Percentiles rank a stretch among this genome's conserved stretches.
phyloP scores from a whole-genome alignment of 2,113 vertebrate species.

The Gallinago undulata region DNA sequence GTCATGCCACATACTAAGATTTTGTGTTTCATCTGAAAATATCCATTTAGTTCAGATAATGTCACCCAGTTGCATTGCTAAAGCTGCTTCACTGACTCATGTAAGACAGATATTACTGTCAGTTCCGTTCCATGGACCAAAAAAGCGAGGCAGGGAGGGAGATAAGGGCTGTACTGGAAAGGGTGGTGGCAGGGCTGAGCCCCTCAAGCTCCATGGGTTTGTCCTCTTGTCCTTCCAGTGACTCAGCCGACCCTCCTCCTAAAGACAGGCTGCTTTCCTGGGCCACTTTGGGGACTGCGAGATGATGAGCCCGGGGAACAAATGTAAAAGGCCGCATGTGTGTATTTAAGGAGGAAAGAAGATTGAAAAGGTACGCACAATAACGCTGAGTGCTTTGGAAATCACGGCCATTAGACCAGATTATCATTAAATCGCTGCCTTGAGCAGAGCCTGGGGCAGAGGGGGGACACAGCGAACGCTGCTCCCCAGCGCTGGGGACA shows the following conservation, averaged over 20 bases:
- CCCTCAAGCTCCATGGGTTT: background rate
- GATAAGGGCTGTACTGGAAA: background rate
- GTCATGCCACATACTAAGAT: background rate
- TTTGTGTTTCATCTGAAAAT: background rate
- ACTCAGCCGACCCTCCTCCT: background rate
- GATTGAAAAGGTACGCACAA: background rate
- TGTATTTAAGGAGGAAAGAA: background rate
- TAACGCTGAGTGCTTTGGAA: background rate
- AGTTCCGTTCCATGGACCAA: background rate
- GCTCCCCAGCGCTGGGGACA: too few species aligned
- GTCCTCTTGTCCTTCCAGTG: background rate
- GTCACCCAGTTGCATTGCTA: background rate
- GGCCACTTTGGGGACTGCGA: background rate
- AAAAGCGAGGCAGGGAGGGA: background rate
- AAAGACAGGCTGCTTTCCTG: background rate
- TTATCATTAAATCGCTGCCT: background rate
- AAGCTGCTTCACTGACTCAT: background rate
- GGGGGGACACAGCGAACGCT: too few species aligned
- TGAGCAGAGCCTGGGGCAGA: background rate
- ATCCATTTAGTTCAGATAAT: background rate
- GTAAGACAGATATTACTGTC: background rate
- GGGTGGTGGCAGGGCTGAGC: background rate
- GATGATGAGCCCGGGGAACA: background rate
- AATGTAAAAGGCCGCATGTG: background rate
- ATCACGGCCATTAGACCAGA: slow-evolving; percentile 14